Conservation (phyloP, 1,140 invertebrate species). For the Papilio helenus region DNA sequence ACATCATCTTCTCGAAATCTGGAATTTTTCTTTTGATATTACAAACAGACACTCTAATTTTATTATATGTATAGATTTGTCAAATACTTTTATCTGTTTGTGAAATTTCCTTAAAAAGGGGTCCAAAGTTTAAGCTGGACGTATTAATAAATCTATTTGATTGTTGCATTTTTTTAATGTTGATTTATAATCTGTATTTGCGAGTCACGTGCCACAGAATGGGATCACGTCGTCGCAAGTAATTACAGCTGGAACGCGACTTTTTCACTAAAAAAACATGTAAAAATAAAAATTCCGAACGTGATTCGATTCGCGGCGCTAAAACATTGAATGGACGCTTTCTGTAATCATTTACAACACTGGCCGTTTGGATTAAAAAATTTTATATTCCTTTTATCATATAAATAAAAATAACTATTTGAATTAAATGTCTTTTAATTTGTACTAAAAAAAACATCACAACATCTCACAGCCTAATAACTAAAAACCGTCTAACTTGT, state of each 20-base stretch:
- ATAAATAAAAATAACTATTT: not conserved
- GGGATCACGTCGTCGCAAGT: constrained; percentile 72
- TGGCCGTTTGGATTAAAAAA: not conserved
- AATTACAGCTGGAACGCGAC: constrained; percentile 63
- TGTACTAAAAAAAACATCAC: constrained; percentile 34
- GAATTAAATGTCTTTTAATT: constrained; percentile 22
- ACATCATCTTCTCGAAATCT: too few relatives aligned
- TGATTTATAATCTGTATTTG: constrained; percentile 49
- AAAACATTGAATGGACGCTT: constrained; percentile 26
- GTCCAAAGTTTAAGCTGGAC: too few relatives aligned
- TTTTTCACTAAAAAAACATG: constrained; percentile 43
- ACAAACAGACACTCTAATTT: too few relatives aligned
- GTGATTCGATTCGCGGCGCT: constrained; percentile 53
- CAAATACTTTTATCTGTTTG: too few relatives aligned
- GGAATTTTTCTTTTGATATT: too few relatives aligned
- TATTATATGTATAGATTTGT: too few relatives aligned
- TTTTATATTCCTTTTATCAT: not conserved
- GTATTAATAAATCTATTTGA: too few relatives aligned
- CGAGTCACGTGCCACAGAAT: constrained; percentile 66
- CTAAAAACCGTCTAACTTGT: constrained; percentile 26
- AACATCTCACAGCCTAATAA: constrained; percentile 44
- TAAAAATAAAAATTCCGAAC: constrained; percentile 43
- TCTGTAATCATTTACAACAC: not conserved
- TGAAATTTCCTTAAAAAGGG: too few relatives aligned
- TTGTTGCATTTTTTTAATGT: not conserved